Evolutionary conservation across 1,140 invertebrate species (phyloP), one percentile per base, ranked within the genome.

Genomic region (Drosophila quadrilineata): DNA sequence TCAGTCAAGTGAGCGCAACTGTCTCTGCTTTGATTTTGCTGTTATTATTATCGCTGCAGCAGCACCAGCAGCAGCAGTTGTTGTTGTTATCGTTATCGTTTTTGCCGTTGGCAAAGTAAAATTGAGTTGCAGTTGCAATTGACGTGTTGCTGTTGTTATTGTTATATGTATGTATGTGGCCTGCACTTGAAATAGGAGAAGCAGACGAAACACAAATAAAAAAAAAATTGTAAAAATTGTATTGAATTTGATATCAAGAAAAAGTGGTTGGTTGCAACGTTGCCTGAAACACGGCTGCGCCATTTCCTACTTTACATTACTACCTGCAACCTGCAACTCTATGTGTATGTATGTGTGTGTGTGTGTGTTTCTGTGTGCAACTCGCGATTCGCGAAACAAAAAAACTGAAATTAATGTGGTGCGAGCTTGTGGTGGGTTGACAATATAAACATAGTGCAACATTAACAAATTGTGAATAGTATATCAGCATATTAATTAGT

Each of bases 1-100:
- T n/a, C n/a, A n/a, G 36, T 57, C 50, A 67, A 67, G 56, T 67
- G 49, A 62, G 64, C 57, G 33, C 57, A 67, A 64, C 50, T 48
- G 43, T 52, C 17, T 52, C 57, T 41, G 21, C 3, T 28, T n/a
- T 54, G 22, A 10, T 54, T 28, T 24, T 22, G 45, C 26, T 33
- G 31, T n/a, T 48, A 43, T 3, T 62, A 36, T 40, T 67, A 26
- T 40, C 50, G 46, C n/a, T n/a, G n/a, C n/a, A n/a, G n/a, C n/a
- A n/a, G n/a, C n/a, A n/a, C n/a, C n/a, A n/a, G n/a, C n/a, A n/a
- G n/a, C n/a, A n/a, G n/a, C n/a, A n/a, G n/a, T 58, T 29, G 53
- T 48, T 49, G 28, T 49, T 54, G 33, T 53, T 70, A 24, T 22
- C 6, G 35, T n/a, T 40, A 14, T n/a, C 24, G 10, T n/a, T 43